Conservation (phyloP, 2,113 vertebrate genomes). For the Trematocara variabile region DNA sequence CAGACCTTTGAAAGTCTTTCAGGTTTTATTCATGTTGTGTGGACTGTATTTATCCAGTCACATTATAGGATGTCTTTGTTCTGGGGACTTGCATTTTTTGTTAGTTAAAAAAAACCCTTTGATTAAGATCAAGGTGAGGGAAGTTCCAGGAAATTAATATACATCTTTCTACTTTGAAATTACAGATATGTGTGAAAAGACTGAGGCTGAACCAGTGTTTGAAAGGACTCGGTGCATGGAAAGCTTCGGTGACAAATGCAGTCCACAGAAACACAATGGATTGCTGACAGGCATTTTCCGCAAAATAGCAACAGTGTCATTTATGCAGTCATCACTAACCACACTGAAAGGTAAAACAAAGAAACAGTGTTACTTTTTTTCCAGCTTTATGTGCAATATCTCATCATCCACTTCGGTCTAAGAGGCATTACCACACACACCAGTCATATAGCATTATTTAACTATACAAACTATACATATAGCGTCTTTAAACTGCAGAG, state of each 20-base stretch:
- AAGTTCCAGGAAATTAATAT: neutral
- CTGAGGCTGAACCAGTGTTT: neutral
- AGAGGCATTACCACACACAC: neutral
- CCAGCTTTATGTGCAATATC: neutral
- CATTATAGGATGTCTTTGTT: neutral
- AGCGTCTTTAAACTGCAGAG: neutral
- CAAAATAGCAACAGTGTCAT: constrained; percentile 21
- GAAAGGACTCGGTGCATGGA: neutral
- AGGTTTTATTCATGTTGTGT: neutral
- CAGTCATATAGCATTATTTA: neutral
- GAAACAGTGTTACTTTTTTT: neutral
- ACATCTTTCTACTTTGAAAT: neutral
- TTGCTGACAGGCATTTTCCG: constrained; percentile 53
- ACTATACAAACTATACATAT: neutral
- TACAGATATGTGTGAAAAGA: neutral
- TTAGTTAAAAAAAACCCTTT: neutral
- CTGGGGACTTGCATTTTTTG: neutral
- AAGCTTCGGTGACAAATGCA: constrained; percentile 13
- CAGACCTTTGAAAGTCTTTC: neutral
- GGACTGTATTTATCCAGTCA: neutral
- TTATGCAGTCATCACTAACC: constrained; percentile 16
- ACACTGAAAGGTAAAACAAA: neutral
- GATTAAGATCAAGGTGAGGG: neutral
- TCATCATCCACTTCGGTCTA: neutral
- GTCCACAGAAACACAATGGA: constrained; percentile 28